A percentile compares a stretch with the other conserved stretches of the same genome.
Conservation (phyloP, 2,888 invertebrate genomes). For the Drosophila robusta region DNA sequence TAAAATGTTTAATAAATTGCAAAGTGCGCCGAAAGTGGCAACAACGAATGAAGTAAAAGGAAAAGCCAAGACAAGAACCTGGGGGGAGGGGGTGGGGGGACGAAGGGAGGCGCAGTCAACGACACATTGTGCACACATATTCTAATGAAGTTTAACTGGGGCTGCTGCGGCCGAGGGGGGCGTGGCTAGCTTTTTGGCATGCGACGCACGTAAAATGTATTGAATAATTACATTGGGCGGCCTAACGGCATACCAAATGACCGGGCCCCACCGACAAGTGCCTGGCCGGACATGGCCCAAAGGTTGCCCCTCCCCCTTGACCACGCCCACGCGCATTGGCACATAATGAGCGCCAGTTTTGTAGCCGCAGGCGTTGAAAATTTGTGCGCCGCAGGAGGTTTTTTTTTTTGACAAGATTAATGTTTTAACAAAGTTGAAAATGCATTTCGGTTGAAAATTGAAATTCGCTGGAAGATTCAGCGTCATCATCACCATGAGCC, state of each 20-base stretch:
- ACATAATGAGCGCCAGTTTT: conserved; percentile 70
- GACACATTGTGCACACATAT: conserved; percentile 54
- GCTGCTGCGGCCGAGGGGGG: conserved; percentile 32
- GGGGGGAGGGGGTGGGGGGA: background rate
- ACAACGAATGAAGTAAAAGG: conserved; percentile 31
- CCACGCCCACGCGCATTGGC: conserved; percentile 39
- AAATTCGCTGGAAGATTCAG: conserved; percentile 61
- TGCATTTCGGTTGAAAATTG: conserved; percentile 69
- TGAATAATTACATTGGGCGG: conserved; percentile 77
- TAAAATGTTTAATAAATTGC: conserved; percentile 80
- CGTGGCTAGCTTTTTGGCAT: conserved; percentile 60
- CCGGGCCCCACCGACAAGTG: conserved; percentile 46
- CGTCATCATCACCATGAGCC: conserved; percentile 17
- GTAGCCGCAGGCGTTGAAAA: conserved; percentile 61
- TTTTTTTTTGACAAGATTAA: conserved; percentile 57
- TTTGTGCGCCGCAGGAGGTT: conserved; percentile 54
- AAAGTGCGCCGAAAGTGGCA: conserved; percentile 67
- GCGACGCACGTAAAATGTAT: conserved; percentile 77
- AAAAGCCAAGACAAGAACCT: conserved; percentile 6
- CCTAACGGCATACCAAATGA: conserved; percentile 75
- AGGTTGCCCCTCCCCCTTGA: conserved; percentile 22
- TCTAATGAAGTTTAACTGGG: conserved; percentile 68
- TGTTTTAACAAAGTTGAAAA: conserved; percentile 60
- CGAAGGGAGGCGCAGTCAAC: conserved; percentile 22
- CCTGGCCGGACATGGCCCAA: conserved; percentile 49